These are phyloP conservation scores for Agriotes lineatus DNA, from an alignment of 2,888 invertebrate genomes.

Conservation along the genomic window DNA sequence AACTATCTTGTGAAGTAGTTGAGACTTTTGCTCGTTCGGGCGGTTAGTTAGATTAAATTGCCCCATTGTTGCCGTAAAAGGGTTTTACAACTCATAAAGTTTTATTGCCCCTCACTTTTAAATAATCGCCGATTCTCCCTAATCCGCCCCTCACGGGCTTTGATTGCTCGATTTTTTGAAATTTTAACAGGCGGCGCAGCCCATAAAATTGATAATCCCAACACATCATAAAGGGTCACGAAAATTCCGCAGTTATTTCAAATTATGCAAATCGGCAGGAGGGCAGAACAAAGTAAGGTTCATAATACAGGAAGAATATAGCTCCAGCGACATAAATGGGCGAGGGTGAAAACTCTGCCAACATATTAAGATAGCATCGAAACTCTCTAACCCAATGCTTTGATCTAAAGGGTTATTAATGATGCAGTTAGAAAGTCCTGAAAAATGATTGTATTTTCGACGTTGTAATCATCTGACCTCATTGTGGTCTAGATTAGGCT, in stretches of 20 bases:
- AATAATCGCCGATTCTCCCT: conserved; percentile 25
- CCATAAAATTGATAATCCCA: background rate
- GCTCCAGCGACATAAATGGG: background rate
- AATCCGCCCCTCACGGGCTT: conserved; percentile 22
- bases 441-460: background rate
- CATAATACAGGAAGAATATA: background rate
- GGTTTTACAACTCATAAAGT: conserved; percentile 36
- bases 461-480: background rate
- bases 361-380: conserved; percentile 12
- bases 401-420: conserved; percentile 10
- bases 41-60: conserved; percentile 24
- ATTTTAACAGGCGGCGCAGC: background rate
- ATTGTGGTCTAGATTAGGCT: background rate
- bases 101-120: conserved; percentile 27
- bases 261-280: background rate
- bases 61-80: conserved; percentile 28
- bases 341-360: background rate
- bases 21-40: background rate
- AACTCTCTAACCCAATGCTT: conserved; percentile 7
- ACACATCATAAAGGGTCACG: background rate
- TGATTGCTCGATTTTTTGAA: conserved; percentile 18
- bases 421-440: background rate
- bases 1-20: conserved; percentile 1
- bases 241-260: background rate
- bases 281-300: background rate